phyloP scores from a whole-genome alignment of 2,113 vertebrate genomes.

The Protobothrops mucrosquamatus region DNA sequence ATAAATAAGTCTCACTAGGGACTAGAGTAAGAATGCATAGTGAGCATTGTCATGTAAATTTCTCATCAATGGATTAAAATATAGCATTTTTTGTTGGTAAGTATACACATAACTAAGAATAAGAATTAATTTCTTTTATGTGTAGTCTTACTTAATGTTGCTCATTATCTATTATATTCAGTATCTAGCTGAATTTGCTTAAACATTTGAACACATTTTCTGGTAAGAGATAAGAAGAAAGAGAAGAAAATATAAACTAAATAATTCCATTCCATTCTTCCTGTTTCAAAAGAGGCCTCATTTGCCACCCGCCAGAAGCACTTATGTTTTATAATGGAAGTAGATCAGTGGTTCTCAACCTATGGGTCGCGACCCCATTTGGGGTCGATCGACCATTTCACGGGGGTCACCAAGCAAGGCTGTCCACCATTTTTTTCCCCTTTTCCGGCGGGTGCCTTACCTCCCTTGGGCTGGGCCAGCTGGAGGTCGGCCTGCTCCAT shows the following conservation, averaged over 20 bases:
- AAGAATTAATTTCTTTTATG: neutral
- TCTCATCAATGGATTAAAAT: constrained; percentile 11
- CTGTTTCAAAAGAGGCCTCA: neutral
- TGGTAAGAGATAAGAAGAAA: neutral
- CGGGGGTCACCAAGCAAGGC: too few relatives aligned
- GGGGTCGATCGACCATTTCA: too few relatives aligned
- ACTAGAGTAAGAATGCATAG: neutral
- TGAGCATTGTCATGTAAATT: neutral
- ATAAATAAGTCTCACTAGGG: neutral
- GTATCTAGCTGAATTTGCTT: neutral
- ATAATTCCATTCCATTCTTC: neutral
- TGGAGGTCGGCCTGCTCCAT: too few relatives aligned
- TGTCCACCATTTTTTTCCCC: too few relatives aligned
- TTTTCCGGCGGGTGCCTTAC: too few relatives aligned
- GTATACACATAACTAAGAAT: neutral
- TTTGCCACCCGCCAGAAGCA: neutral
- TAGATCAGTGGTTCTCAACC: too few relatives aligned
- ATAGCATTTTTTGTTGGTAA: neutral
- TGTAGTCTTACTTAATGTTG: neutral
- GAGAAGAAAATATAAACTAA: neutral
- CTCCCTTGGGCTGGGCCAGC: too few relatives aligned
- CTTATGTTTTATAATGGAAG: neutral
- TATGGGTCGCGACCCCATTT: too few relatives aligned
- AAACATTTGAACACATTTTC: neutral
- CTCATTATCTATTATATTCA: neutral